A percentile compares a stretch with the other conserved stretches of the same genome.
Evolutionary conservation across 2,888 invertebrate genomes (phyloP).

Genomic region (Ceramica pisi): DNA sequence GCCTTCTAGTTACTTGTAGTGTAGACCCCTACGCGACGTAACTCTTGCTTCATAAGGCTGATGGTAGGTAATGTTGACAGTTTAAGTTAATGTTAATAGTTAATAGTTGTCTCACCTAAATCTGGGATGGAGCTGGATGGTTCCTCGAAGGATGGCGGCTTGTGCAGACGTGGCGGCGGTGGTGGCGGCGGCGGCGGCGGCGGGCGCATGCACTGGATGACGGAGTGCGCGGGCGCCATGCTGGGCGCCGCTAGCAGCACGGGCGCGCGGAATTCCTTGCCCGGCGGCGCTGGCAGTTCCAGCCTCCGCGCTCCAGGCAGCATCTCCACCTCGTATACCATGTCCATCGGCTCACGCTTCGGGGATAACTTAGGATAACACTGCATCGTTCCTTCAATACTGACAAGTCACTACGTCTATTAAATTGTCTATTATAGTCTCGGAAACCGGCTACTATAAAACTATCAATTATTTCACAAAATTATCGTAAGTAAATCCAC

Average conservation of each 20-base stretch:
- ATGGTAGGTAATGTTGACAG: background rate
- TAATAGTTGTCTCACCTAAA: constrained; percentile 94
- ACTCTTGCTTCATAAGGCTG: background rate
- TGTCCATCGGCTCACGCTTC: constrained; percentile 84
- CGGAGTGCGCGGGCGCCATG: constrained; percentile 82
- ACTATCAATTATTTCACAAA: constrained; percentile 71
- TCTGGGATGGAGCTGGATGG: constrained; percentile 97
- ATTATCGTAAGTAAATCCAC: constrained; percentile 69
- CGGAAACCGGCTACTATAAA: constrained; percentile 61
- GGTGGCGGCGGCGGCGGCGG: constrained; percentile 89
- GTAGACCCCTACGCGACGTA: constrained; percentile 22
- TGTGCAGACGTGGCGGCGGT: constrained; percentile 87
- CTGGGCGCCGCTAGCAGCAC: constrained; percentile 83
- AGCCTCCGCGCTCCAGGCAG: constrained; percentile 80
- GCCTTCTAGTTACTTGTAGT: constrained; percentile 10
- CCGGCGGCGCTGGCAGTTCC: constrained; percentile 88
- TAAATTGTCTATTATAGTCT: constrained; percentile 63
- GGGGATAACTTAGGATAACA: constrained; percentile 87
- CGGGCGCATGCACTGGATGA: constrained; percentile 90
- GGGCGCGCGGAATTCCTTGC: constrained; percentile 88
- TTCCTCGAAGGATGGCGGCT: constrained; percentile 93
- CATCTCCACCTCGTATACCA: constrained; percentile 82
- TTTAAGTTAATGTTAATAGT: constrained; percentile 4
- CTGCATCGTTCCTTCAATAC: constrained; percentile 84
- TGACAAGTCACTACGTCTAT: constrained; percentile 70